Conservation (phyloP, 2,888 invertebrate species). For the Mimas tiliae region DNA sequence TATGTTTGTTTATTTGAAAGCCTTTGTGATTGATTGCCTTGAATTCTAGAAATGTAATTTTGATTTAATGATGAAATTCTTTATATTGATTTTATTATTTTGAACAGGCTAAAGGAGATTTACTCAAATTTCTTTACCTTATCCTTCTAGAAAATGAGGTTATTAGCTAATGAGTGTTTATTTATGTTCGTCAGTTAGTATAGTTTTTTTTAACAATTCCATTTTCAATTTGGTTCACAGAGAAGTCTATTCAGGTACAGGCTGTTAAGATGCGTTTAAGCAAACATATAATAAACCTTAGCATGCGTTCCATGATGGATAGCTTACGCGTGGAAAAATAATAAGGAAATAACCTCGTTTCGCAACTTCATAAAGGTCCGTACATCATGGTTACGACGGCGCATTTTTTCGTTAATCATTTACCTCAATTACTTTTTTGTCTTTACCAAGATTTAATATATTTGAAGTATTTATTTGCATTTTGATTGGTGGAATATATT, state of each 20-base stretch:
- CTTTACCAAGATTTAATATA: neutral
- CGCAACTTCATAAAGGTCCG: conserved; percentile 33
- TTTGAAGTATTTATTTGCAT: neutral
- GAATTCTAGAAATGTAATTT: neutral
- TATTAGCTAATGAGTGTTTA: no score
- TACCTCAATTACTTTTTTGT: neutral
- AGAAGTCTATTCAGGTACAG: neutral
- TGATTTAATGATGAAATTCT: neutral
- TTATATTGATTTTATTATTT: neutral
- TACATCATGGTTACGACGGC: conserved; percentile 32
- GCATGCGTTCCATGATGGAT: conserved; percentile 42
- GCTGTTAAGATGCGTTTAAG: neutral
- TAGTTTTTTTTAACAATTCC: no score
- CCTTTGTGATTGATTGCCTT: conserved; percentile 5
- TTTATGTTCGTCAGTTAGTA: no score
- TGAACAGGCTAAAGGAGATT: neutral
- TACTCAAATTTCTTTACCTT: neutral
- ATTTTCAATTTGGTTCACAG: no score
- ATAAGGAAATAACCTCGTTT: conserved; percentile 43
- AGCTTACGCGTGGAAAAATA: conserved; percentile 42
- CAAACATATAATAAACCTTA: conserved; percentile 1
- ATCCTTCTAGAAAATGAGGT: no score
- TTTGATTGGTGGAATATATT: no score
- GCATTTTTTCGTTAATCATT: neutral
- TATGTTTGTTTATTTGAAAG: conserved; percentile 2